Conservation (phyloP, 1,140 invertebrate species). For the Drosophila nebulosa region DNA sequence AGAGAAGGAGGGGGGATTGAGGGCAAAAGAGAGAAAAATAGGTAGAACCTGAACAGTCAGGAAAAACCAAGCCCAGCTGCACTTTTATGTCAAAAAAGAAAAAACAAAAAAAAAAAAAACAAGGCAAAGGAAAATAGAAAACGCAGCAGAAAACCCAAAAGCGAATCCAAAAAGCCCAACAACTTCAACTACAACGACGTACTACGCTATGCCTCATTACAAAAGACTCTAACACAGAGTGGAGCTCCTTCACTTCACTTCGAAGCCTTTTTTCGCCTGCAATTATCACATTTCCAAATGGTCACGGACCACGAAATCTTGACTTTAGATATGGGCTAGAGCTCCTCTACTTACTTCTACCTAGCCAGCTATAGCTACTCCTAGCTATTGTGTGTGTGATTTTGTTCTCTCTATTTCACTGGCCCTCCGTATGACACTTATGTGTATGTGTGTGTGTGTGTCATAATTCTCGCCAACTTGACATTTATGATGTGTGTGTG, state of each 20-base stretch:
- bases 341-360: slow-evolving; percentile 15
- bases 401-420: slow-evolving; percentile 18
- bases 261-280: slow-evolving; percentile 40
- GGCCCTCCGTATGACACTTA: background rate
- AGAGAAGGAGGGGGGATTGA: background rate
- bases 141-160: slow-evolving; percentile 18
- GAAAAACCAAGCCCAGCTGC: slow-evolving; percentile 68
- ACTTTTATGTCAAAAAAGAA: slow-evolving; percentile 64
- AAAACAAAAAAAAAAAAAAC: slow-evolving; percentile 16
- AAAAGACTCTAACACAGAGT: slow-evolving; percentile 31
- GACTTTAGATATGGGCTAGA: slow-evolving; percentile 58
- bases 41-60: slow-evolving; percentile 12
- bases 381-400: slow-evolving; percentile 14
- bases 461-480: slow-evolving; percentile 75
- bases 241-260: slow-evolving; percentile 16
- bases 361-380: too few relatives aligned
- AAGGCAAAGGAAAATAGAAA: slow-evolving; percentile 3
- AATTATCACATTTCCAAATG: slow-evolving; percentile 80
- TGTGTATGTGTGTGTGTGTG: slow-evolving; percentile 48
- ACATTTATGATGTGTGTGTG: slow-evolving; percentile 75
- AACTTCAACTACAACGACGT: too few relatives aligned
- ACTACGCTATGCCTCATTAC: slow-evolving; percentile 55
- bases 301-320: slow-evolving; percentile 80
- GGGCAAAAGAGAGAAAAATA: background rate
- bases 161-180: background rate